Evolutionary conservation across 2,888 invertebrate genomes (phyloP).

Genomic region (Noctuana brunneofusca): DNA sequence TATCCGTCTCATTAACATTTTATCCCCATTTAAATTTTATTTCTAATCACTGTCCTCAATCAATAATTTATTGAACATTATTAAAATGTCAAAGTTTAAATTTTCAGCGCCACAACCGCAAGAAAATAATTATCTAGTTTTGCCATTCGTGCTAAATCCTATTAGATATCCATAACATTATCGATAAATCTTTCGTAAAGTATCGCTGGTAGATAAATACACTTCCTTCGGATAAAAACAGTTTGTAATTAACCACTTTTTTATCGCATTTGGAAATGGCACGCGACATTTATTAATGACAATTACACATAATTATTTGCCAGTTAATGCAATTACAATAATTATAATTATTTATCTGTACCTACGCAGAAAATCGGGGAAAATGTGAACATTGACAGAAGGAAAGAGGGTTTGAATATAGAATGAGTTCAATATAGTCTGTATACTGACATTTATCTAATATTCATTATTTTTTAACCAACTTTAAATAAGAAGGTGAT

Average conservation of each 20-base stretch:
- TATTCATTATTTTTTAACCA: no score
- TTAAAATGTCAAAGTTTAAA: neutral
- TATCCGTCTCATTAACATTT: no score
- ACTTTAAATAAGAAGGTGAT: no score
- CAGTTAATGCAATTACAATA: conserved; percentile 19
- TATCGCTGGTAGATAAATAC: conserved; percentile 13
- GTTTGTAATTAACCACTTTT: conserved; percentile 13
- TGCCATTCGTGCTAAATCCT: neutral
- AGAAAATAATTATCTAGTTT: neutral
- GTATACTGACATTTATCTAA: no score
- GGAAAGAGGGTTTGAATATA: no score
- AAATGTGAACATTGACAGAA: no score
- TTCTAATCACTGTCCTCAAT: no score
- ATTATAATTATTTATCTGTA: conserved; percentile 9
- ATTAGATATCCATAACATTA: neutral
- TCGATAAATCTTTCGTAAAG: neutral
- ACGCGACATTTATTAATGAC: conserved; percentile 30
- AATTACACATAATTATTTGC: conserved; percentile 29
- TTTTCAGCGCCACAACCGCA: neutral
- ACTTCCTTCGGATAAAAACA: conserved; percentile 21
- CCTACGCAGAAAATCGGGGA: neutral
- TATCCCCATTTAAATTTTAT: no score
- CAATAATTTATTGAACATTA: neutral
- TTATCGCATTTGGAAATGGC: conserved; percentile 16
- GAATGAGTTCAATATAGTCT: no score